Conservation (phyloP, 2,113 vertebrate species). For the Pachycephala philippinensis region DNA sequence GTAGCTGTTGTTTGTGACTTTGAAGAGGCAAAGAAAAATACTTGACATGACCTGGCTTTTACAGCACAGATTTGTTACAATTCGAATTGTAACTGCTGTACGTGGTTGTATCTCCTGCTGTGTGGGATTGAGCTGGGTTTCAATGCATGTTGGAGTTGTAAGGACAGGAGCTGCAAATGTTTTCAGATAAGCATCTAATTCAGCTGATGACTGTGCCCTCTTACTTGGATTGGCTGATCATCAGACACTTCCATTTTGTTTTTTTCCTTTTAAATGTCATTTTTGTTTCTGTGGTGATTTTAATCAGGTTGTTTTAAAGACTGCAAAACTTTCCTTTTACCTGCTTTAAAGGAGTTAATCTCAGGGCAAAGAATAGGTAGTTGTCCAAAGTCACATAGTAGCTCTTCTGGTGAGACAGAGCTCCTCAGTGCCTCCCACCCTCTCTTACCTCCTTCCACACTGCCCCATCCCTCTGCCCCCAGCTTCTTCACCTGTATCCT, state of each 20-base stretch:
- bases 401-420: neutral
- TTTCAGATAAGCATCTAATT: neutral
- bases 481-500: neutral
- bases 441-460: too few relatives aligned
- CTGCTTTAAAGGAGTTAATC: neutral
- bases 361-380: neutral
- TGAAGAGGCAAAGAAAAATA: neutral
- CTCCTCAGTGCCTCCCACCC: neutral
- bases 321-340: neutral
- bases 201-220: neutral
- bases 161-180: neutral
- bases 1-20: neutral
- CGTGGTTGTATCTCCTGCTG: neutral
- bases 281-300: neutral
- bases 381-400: neutral
- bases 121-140: neutral
- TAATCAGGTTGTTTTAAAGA: neutral
- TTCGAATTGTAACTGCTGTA: neutral
- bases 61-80: neutral
- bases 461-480: neutral
- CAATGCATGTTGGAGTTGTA: accelerated
- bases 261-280: neutral
- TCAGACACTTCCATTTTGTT: neutral
- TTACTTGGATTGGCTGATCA: neutral
- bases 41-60: neutral